A percentile compares a stretch with the other conserved stretches of the same genome.
These are phyloP conservation scores for Manis crassicaudata DNA, from an alignment of 2,797 vertebrate species.

Conservation along the genomic window DNA sequence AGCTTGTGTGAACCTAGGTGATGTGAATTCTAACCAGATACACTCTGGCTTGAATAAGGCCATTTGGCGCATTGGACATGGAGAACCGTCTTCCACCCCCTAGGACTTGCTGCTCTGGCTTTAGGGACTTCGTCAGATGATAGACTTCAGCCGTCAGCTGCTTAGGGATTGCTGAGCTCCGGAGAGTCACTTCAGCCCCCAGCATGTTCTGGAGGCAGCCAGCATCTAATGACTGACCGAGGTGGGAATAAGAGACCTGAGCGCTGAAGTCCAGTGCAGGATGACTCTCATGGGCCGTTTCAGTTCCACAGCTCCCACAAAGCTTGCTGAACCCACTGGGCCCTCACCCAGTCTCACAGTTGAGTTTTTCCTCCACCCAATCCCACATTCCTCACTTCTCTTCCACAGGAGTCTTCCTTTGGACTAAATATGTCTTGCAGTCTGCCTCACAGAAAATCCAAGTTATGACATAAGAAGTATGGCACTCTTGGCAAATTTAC, in stretches of 20 bases:
- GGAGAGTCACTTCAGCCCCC: not conserved
- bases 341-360: not conserved
- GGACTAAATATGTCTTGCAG: not conserved
- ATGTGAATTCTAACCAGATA: not conserved
- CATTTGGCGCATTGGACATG: accelerated
- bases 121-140: not conserved
- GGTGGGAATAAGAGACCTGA: not conserved
- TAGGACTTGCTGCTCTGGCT: not conserved
- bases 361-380: not conserved
- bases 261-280: not conserved
- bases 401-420: not conserved
- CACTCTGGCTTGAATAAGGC: not conserved
- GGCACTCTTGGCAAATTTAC: not conserved
- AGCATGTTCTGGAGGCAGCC: not conserved
- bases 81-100: not conserved
- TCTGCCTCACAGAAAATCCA: not conserved
- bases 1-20: not conserved
- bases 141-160: not conserved
- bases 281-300: not conserved
- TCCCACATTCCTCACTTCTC: not conserved
- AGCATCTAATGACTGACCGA: not conserved
- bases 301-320: too few relatives aligned
- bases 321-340: not conserved
- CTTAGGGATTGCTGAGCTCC: not conserved
- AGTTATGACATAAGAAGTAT: not conserved